Conservation (phyloP, 2,113 vertebrate species). For the Serinus canaria region DNA sequence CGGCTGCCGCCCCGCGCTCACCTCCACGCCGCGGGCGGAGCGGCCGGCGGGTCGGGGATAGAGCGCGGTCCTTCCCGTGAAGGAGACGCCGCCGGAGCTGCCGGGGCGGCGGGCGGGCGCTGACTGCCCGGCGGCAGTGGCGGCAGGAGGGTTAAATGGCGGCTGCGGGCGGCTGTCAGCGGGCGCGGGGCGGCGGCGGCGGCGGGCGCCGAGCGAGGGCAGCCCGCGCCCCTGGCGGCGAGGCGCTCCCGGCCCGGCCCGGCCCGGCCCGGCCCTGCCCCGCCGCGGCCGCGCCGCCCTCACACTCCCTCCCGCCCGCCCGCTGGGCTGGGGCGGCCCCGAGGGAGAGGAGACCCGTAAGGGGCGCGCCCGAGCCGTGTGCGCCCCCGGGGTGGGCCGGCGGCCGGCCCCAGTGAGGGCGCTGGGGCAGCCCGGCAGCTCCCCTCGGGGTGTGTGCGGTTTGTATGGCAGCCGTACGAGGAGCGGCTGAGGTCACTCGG, state of each 20-base stretch:
- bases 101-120: background rate
- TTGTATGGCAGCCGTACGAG: background rate
- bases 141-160: background rate
- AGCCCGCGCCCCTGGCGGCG: no score
- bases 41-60: background rate
- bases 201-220: no score
- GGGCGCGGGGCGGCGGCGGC: background rate
- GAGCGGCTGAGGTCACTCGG: background rate
- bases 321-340: background rate
- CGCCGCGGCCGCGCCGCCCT: no score
- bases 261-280: no score
- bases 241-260: no score
- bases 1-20: background rate
- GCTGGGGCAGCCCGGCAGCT: background rate
- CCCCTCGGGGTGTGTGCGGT: background rate
- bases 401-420: background rate
- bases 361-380: accelerated
- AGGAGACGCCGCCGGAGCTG: background rate
- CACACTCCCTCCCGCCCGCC: background rate
- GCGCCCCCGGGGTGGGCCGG: background rate
- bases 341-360: background rate
- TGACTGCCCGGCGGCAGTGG: background rate
- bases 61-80: background rate
- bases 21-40: background rate
- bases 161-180: background rate